Evolutionary conservation across 2,797 vertebrate species (phyloP).

Genomic region (Neostethus bicornis): DNA sequence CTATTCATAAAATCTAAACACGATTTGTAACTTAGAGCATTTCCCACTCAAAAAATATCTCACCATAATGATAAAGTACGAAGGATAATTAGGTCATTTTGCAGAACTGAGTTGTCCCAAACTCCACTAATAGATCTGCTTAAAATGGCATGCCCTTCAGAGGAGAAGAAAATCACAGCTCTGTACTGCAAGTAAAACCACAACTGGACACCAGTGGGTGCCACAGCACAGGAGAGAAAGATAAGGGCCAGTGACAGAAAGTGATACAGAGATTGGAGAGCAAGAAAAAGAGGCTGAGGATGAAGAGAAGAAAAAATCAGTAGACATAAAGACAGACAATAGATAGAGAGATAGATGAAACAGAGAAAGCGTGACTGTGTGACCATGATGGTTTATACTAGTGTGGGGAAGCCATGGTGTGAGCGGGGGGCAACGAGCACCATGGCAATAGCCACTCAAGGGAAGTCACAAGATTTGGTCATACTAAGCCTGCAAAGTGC

Average conservation of each 20-base stretch:
- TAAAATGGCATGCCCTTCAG: constrained; percentile 53
- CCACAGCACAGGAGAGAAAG: constrained; percentile 60
- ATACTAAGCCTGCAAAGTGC: constrained; percentile 28
- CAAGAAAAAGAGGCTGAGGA: constrained; percentile 37
- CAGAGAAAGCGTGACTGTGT: constrained; percentile 52
- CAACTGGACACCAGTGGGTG: constrained; percentile 64
- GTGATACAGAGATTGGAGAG: constrained; percentile 59
- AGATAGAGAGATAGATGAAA: constrained; percentile 31
- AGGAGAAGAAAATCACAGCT: constrained; percentile 48
- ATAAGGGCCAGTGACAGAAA: constrained; percentile 49
- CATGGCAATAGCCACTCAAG: constrained; percentile 57
- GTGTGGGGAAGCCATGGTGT: constrained; percentile 56
- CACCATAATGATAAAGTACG: not conserved
- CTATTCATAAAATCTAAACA: not conserved
- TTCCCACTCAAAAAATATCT: not conserved
- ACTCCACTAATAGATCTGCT: constrained; percentile 41
- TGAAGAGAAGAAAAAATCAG: constrained; percentile 40
- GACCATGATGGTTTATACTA: constrained; percentile 61
- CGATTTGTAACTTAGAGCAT: not conserved
- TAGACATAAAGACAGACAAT: not conserved
- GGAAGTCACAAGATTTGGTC: constrained; percentile 49
- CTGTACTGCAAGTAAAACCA: constrained; percentile 63
- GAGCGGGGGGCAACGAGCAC: constrained; percentile 33
- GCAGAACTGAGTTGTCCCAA: constrained; percentile 44
- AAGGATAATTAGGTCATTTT: not conserved